These are phyloP conservation scores for Lucifuga dentata DNA, from an alignment of 2,113 vertebrate genomes.

Conservation along the genomic window DNA sequence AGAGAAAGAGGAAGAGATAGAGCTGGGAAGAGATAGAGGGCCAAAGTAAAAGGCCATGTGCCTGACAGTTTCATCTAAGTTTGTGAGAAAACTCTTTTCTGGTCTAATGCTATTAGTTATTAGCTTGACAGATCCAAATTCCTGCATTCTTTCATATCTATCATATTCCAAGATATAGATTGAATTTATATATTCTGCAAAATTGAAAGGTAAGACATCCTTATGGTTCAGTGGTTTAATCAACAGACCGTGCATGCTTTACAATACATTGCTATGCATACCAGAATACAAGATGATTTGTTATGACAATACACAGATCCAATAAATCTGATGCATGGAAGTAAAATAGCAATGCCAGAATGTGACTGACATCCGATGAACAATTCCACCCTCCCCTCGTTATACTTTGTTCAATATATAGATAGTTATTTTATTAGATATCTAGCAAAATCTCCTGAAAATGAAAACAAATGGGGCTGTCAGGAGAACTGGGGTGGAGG, in stretches of 20 bases:
- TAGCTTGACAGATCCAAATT: constrained; percentile 40
- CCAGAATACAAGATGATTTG: constrained; percentile 43
- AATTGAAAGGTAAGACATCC: constrained; percentile 20
- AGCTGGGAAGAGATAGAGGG: constrained; percentile 44
- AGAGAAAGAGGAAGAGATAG: constrained; percentile 36
- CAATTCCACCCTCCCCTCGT: constrained; percentile 53
- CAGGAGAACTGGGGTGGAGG: constrained; percentile 55
- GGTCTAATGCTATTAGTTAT: constrained; percentile 32
- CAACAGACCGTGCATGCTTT: constrained; percentile 19
- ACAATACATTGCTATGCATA: constrained; percentile 24
- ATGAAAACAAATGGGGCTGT: constrained; percentile 82
- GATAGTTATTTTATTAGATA: constrained; percentile 80
- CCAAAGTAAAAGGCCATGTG: constrained; percentile 69
- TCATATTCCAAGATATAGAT: constrained; percentile 41
- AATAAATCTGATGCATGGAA: constrained; percentile 58
- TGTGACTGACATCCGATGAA: constrained; percentile 64
- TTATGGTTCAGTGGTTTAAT: constrained; percentile 48
- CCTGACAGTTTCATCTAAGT: constrained; percentile 60
- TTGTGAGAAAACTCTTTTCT: constrained; percentile 49
- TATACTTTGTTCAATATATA: constrained; percentile 75
- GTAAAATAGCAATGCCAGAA: constrained; percentile 47
- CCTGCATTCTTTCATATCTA: constrained; percentile 30
- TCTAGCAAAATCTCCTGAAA: constrained; percentile 74
- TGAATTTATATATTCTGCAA: constrained; percentile 24
- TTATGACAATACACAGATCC: constrained; percentile 63